A percentile compares a stretch with the other conserved stretches of the same genome.
Evolutionary conservation across 2,888 invertebrate genomes (phyloP).

Genomic region (Ypsolopha sequella): DNA sequence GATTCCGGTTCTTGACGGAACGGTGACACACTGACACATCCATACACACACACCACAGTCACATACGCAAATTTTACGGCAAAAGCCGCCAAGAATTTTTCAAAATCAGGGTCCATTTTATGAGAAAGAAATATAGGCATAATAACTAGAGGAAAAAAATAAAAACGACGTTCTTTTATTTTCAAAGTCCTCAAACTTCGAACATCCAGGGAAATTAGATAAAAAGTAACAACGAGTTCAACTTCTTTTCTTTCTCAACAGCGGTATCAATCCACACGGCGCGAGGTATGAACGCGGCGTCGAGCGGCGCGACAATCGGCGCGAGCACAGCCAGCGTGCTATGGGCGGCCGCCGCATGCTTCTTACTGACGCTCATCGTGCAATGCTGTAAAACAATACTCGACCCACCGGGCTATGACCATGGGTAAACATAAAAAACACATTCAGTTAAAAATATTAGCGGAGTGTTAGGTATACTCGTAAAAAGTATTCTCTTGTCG

Average conservation of each 20-base stretch:
- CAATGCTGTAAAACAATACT: conserved; percentile 66
- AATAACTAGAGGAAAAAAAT: too few species aligned
- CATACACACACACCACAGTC: not conserved
- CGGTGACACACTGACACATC: too few species aligned
- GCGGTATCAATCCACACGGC: conserved; percentile 74
- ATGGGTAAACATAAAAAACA: conserved; percentile 19
- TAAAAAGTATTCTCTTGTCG: too few species aligned
- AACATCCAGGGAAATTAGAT: too few species aligned
- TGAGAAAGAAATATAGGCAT: too few species aligned
- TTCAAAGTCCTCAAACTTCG: too few species aligned
- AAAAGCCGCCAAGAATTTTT: too few species aligned
- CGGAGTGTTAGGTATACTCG: too few species aligned
- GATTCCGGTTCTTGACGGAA: too few species aligned
- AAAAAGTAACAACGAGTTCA: not conserved
- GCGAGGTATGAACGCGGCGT: conserved; percentile 47
- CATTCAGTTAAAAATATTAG: too few species aligned
- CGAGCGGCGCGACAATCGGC: conserved; percentile 32
- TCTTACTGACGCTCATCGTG: conserved; percentile 64
- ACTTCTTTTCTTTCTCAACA: conserved; percentile 17
- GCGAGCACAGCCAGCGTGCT: conserved; percentile 36
- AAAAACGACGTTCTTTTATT: too few species aligned
- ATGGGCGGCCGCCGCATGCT: conserved; percentile 69
- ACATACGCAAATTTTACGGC: not conserved
- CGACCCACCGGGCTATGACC: conserved; percentile 40
- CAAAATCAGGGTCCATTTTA: not conserved